Conservation (phyloP, 2,797 vertebrate genomes). For the Propithecus perrieri region DNA sequence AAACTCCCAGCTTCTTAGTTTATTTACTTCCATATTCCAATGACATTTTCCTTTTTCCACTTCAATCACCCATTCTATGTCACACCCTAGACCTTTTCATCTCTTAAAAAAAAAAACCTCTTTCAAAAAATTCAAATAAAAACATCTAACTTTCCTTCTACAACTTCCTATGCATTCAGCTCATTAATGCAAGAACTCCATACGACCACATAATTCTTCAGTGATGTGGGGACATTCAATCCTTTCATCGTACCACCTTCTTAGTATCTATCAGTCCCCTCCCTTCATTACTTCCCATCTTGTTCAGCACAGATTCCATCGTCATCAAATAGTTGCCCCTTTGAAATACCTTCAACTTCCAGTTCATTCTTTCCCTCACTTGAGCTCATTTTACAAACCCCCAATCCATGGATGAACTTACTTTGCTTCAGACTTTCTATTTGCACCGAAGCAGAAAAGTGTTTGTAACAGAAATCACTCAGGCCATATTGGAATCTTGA, state of each 20-base stretch:
- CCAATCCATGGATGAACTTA: not conserved
- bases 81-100: not conserved
- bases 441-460: not conserved
- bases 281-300: not conserved
- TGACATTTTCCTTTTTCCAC: not conserved
- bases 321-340: not conserved
- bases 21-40: not conserved
- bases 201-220: not conserved
- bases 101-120: not conserved
- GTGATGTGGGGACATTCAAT: not conserved
- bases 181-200: not conserved
- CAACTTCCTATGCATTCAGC: not conserved
- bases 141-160: not conserved
- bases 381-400: not conserved
- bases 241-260: not conserved
- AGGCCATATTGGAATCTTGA: not conserved
- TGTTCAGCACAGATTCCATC: not conserved
- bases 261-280: not conserved
- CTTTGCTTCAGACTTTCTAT: not conserved
- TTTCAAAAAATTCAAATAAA: not conserved
- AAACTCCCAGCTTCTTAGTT: not conserved
- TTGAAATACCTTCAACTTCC: not conserved
- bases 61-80: not conserved
- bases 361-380: not conserved
- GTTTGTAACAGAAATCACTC: not conserved